These are phyloP conservation scores for Heterotis niloticus DNA, from an alignment of 2,113 vertebrate genomes.

Conservation along the genomic window DNA sequence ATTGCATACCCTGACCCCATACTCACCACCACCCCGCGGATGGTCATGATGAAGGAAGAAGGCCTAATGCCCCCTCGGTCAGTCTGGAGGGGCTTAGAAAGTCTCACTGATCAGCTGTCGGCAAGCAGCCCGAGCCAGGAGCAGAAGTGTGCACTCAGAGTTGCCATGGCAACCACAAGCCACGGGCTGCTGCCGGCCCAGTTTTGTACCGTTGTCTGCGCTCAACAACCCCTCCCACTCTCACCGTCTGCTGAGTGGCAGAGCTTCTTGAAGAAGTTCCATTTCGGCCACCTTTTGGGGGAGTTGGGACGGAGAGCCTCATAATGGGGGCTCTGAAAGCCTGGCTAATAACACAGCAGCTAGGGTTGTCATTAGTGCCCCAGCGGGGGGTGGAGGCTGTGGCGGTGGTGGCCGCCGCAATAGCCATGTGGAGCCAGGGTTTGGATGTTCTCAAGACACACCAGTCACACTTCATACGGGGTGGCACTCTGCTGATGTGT, in stretches of 20 bases:
- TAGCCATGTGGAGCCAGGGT: too few species aligned
- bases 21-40: too few species aligned
- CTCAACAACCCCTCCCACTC: neutral
- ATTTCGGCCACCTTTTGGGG: neutral
- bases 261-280: neutral
- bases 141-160: neutral
- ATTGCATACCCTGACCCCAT: neutral
- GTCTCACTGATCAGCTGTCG: neutral
- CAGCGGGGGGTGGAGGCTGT: too few species aligned
- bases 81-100: neutral
- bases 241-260: neutral
- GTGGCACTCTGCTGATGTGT: too few species aligned
- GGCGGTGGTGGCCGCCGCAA: too few species aligned
- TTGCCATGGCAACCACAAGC: neutral
- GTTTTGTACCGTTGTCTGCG: neutral
- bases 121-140: neutral
- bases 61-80: too few species aligned
- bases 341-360: neutral
- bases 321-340: neutral
- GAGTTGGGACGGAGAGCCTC: neutral
- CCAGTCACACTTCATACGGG: too few species aligned
- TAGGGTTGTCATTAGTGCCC: conserved; percentile 5
- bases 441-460: too few species aligned
- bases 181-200: neutral
- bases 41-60: neutral